These are phyloP conservation scores for Oreocharis arfaki DNA, from an alignment of 2,113 vertebrate species.

Conservation along the genomic window DNA sequence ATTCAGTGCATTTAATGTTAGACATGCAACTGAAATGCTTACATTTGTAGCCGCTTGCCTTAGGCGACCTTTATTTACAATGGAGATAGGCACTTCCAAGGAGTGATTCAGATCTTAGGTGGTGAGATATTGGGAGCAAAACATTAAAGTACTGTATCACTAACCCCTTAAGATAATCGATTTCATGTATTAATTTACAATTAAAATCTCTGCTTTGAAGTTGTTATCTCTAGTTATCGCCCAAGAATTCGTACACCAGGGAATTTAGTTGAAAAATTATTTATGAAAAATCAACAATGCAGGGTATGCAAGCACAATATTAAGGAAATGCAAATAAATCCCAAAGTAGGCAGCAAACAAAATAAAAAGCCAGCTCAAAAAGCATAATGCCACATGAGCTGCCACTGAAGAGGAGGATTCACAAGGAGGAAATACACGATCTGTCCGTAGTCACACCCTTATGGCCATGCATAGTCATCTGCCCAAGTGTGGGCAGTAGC, in stretches of 20 bases:
- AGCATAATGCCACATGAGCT: neutral
- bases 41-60: neutral
- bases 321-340: conserved; percentile 9
- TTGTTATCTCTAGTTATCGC: conserved; percentile 3
- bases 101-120: conserved; percentile 34
- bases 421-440: neutral
- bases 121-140: neutral
- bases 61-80: conserved; percentile 9
- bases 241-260: neutral
- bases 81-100: neutral
- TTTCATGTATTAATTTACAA: conserved; percentile 50
- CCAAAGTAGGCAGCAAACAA: neutral
- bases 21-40: neutral
- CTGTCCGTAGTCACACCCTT: neutral
- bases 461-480: neutral
- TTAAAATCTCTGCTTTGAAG: conserved; percentile 59
- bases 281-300: conserved; percentile 25
- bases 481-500: neutral
- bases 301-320: neutral
- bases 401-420: neutral
- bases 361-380: neutral
- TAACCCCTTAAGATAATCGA: conserved; percentile 29
- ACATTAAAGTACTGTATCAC: neutral
- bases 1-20: neutral
- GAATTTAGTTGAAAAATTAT: conserved; percentile 1